phyloP scores from a whole-genome alignment of 92 coral and sea anemone species.

The Porites lobata region DNA sequence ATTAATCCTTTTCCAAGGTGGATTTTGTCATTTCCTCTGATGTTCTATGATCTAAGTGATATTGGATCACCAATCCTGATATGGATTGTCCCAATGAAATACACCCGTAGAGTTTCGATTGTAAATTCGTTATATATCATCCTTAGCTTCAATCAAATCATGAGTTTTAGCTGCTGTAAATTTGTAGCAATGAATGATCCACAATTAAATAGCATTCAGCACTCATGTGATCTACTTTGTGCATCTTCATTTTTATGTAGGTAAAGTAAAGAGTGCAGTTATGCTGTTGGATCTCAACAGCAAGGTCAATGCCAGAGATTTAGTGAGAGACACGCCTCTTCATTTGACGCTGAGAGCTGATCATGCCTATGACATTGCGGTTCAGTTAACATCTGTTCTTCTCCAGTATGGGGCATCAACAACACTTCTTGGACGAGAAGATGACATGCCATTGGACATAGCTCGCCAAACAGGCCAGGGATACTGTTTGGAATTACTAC shows the following conservation, averaged over 20 bases:
- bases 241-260: conserved; percentile 30
- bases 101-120: no score
- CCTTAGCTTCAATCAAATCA: no score
- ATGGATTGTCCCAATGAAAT: no score
- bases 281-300: conserved; percentile 87
- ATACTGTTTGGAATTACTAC: conserved; percentile 77
- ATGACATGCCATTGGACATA: conserved; percentile 86
- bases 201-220: no score
- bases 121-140: no score
- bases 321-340: conserved; percentile 90
- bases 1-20: no score
- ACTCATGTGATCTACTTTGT: no score
- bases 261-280: conserved; percentile 73
- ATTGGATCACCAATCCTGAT: no score
- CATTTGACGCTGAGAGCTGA: conserved; percentile 83
- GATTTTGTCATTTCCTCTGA: no score
- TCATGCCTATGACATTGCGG: conserved; percentile 83
- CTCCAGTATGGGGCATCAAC: conserved; percentile 94
- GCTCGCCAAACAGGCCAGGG: conserved; percentile 73
- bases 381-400: conserved; percentile 74
- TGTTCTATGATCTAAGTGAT: no score
- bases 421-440: conserved; percentile 81
- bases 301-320: conserved; percentile 87
- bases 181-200: no score
- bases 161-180: no score